phyloP scores from a whole-genome alignment of 2,797 vertebrate genomes.

The Paedocypris micromegethes region DNA sequence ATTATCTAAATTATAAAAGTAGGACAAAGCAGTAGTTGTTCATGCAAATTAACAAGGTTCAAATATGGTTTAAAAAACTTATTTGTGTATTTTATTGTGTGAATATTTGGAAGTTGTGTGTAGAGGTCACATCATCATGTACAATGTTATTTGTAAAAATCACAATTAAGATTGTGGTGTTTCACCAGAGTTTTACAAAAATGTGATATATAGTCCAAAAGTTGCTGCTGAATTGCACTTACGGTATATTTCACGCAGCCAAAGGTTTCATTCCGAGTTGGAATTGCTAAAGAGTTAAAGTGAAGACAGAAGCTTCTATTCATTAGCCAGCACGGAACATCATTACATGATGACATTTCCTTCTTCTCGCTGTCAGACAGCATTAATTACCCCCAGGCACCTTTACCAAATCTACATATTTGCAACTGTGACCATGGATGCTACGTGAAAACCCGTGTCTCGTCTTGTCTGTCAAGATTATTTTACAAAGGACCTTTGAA shows the following conservation, averaged over 20 bases:
- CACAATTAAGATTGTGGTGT: too few relatives aligned
- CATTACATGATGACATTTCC: conserved; percentile 10
- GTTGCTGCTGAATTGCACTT: neutral
- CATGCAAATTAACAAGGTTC: too few relatives aligned
- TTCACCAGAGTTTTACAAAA: too few relatives aligned
- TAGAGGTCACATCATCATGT: too few relatives aligned
- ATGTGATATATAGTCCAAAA: neutral
- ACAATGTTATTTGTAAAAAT: too few relatives aligned
- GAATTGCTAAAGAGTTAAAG: neutral
- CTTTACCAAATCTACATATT: conserved; percentile 2
- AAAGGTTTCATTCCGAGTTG: too few relatives aligned
- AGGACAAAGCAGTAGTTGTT: too few relatives aligned
- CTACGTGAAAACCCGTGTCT: conserved; percentile 8
- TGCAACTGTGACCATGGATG: neutral
- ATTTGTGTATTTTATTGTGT: too few relatives aligned
- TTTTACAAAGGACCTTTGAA: neutral
- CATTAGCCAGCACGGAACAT: neutral
- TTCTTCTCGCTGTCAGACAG: conserved; percentile 4
- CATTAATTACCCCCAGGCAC: conserved; percentile 14
- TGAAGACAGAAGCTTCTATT: neutral
- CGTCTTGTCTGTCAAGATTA: conserved; percentile 8
- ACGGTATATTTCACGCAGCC: too few relatives aligned
- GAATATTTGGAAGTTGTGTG: too few relatives aligned
- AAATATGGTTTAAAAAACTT: too few relatives aligned
- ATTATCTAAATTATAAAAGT: too few relatives aligned